phyloP scores from a whole-genome alignment of 2,113 vertebrate genomes.

The Sinocyclocheilus grahami region DNA sequence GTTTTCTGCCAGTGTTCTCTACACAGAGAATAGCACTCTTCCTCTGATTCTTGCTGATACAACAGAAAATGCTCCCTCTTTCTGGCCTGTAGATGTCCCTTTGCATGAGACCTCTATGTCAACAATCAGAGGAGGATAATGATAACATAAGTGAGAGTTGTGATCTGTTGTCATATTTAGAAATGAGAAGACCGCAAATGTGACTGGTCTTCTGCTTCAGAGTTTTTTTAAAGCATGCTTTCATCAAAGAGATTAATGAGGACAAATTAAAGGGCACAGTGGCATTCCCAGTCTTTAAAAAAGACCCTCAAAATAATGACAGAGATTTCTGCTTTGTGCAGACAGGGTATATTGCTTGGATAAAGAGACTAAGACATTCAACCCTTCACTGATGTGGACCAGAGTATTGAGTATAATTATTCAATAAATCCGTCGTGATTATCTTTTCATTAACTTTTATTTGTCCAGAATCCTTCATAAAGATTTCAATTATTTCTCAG shows the following conservation, averaged over 20 bases:
- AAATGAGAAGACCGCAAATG: slow-evolving; percentile 23
- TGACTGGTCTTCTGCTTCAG: slow-evolving; percentile 17
- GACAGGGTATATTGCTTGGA: slow-evolving; percentile 46
- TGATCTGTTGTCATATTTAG: slow-evolving; percentile 18
- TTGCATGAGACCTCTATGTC: slow-evolving; percentile 23
- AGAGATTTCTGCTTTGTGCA: slow-evolving; percentile 39
- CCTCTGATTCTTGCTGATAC: slow-evolving; percentile 76
- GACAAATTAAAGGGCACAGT: slow-evolving; percentile 41
- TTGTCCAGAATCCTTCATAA: slow-evolving; percentile 46
- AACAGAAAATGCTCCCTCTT: slow-evolving; percentile 75
- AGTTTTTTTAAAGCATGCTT: neutral
- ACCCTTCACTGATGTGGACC: slow-evolving; percentile 12
- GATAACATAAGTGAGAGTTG: slow-evolving; percentile 10
- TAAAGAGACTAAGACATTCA: slow-evolving; percentile 37
- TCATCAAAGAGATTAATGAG: slow-evolving; percentile 44
- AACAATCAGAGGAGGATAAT: slow-evolving; percentile 7
- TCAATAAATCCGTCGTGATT: slow-evolving; percentile 45
- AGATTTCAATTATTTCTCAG: slow-evolving; percentile 35
- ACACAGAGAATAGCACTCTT: slow-evolving; percentile 75
- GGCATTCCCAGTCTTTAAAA: slow-evolving; percentile 32
- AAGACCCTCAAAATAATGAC: slow-evolving; percentile 38
- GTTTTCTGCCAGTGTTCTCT: slow-evolving; percentile 82
- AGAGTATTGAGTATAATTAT: slow-evolving; percentile 47
- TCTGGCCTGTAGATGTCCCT: slow-evolving; percentile 64
- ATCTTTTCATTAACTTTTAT: slow-evolving; percentile 58